These are phyloP conservation scores for Schizothorax lantsangensis DNA, from an alignment of 2,797 vertebrate genomes.

Conservation along the genomic window DNA sequence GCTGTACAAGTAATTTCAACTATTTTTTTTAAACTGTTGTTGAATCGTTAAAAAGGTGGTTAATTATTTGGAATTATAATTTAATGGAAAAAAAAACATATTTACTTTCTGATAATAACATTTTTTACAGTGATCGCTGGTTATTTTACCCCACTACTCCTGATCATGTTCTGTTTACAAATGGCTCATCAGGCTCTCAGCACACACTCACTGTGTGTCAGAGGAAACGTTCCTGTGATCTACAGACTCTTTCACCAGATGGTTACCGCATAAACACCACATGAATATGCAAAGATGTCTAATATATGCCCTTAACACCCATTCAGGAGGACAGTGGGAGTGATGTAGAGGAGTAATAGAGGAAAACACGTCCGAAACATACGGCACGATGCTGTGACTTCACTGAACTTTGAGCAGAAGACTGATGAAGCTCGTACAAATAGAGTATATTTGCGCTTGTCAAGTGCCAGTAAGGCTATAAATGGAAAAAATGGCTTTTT, in stretches of 20 bases:
- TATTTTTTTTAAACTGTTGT: no score
- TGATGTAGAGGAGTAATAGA: slow-evolving; percentile 29
- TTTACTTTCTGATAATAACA: neutral
- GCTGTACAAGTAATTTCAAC: no score
- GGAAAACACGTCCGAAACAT: neutral
- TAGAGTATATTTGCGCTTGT: neutral
- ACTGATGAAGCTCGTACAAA: neutral
- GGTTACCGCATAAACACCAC: slow-evolving; percentile 53
- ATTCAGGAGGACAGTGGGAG: slow-evolving; percentile 46
- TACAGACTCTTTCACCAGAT: slow-evolving; percentile 59
- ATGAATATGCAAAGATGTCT: slow-evolving; percentile 63
- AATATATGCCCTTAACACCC: slow-evolving; percentile 39
- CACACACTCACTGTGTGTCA: slow-evolving; percentile 35
- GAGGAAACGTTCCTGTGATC: slow-evolving; percentile 48
- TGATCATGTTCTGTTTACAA: slow-evolving; percentile 21
- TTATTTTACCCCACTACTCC: neutral
- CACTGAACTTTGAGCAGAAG: neutral
- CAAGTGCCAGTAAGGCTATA: neutral
- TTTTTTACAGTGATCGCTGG: neutral
- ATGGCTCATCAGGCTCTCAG: slow-evolving; percentile 30
- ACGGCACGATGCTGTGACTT: neutral
- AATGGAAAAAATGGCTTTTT: neutral
- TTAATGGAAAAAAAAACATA: neutral
- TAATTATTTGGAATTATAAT: neutral
- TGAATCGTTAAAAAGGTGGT: neutral